Conservation (phyloP, 2,888 invertebrate genomes). For the Lycophotia porphyrea region DNA sequence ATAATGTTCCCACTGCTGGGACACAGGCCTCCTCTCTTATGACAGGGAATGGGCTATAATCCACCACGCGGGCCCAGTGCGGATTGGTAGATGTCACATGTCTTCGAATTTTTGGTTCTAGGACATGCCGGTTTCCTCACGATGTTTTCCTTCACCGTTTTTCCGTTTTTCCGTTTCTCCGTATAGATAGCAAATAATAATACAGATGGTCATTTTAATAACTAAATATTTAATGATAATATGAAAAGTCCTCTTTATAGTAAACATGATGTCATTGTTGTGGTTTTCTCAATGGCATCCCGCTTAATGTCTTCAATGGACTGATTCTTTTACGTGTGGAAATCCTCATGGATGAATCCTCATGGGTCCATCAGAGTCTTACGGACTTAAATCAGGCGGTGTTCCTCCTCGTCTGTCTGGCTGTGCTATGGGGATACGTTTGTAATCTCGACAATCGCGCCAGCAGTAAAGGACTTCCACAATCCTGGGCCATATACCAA, state of each 20-base stretch:
- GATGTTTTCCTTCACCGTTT: too few species aligned
- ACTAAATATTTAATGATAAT: not conserved
- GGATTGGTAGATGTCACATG: too few species aligned
- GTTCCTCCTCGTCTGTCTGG: not conserved
- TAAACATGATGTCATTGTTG: not conserved
- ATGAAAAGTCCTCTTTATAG: not conserved
- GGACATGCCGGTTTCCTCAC: too few species aligned
- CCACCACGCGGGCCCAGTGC: too few species aligned
- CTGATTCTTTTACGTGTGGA: not conserved
- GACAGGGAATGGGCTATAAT: too few species aligned
- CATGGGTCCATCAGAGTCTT: not conserved
- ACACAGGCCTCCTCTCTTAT: too few species aligned
- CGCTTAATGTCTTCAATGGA: not conserved
- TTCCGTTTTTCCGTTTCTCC: too few species aligned
- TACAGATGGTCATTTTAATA: not conserved
- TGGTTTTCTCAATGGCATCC: not conserved
- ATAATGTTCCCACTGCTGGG: too few species aligned
- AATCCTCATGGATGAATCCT: not conserved
- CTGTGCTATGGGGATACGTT: not conserved
- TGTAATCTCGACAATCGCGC: not conserved
- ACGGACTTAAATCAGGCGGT: not conserved
- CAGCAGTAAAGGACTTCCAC: not conserved
- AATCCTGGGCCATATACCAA: not conserved
- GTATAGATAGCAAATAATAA: not conserved
- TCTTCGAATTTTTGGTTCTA: too few species aligned